Evolutionary conservation across 1,140 invertebrate genomes (phyloP), one percentile per base, ranked within the genome.

Genomic region (Grapholita molesta): DNA sequence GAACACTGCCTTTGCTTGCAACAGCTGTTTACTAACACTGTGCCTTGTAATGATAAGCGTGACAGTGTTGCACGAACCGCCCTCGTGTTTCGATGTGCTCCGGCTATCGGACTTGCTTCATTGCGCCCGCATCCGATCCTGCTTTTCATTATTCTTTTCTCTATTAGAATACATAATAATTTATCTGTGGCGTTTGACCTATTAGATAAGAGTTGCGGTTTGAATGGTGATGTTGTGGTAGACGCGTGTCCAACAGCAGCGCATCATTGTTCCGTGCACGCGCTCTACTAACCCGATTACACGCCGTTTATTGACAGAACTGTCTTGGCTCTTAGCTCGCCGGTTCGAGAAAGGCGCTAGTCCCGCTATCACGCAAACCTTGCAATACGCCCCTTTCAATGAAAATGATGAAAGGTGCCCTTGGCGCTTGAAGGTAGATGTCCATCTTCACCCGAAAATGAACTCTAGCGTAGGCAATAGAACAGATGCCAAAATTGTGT

Each of bases 221-320:
- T 69, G 21, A 48, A 72, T 74, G 70, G 67, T 79, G 79, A 77
- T 78, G 77, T 70, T 67, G 64, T 71, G 69, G 30, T 48, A 70
- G 55, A 65, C 30, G 48, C 42, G 64, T 53, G 30, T 65, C 35
- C 65, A 52, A 61, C 32, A n/a, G 35, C 30, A 48, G 67, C 32
- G 61, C 52, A 70, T 69, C 70, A 78, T 79, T 79, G 77, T 77
- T 78, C 72, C 75, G 71, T 76, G 77, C 82, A 76, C 80, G 76
- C 85, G 83, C 70, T 83, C 87, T 75, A 89, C 83, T 91, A 75
- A 89, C 89, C 89, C 78, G 85, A 85, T 91, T 89, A 84, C 82
- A 78, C 75, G 76, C 72, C 76, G 76, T 78, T 80, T 84, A 89
- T 87, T 89, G 85, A 88, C 86, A 85, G 84, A 88, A 84, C 79